Conservation (phyloP, 2,113 vertebrate genomes). For the Amblyopsis rosae region DNA sequence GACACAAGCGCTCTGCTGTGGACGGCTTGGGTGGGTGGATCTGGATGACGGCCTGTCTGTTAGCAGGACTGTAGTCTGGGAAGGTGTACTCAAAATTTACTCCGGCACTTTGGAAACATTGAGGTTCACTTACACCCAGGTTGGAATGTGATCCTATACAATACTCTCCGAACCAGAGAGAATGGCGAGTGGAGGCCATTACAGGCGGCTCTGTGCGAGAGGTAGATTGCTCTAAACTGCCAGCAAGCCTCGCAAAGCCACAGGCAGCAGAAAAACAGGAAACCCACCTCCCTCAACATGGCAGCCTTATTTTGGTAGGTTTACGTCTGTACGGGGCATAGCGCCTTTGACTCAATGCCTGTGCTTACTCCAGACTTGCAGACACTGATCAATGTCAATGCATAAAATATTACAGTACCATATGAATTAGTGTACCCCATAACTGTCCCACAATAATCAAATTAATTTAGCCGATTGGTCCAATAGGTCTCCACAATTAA, state of each 20-base stretch:
- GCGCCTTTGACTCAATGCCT: constrained; percentile 19
- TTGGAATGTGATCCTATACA: too few species aligned
- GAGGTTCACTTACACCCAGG: too few species aligned
- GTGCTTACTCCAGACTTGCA: constrained; percentile 16
- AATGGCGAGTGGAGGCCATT: too few species aligned
- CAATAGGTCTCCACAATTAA: background rate
- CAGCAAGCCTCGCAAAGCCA: background rate
- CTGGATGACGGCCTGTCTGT: background rate
- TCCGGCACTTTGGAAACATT: background rate
- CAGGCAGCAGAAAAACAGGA: constrained; percentile 55
- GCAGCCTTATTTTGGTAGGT: constrained; percentile 32
- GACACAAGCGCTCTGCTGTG: background rate
- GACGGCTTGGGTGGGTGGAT: background rate
- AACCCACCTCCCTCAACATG: constrained; percentile 42
- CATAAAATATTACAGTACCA: background rate
- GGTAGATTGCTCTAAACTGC: background rate
- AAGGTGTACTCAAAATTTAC: background rate
- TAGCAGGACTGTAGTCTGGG: background rate
- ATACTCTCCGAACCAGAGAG: too few species aligned
- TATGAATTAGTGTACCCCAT: background rate
- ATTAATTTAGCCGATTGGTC: background rate
- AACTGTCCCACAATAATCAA: background rate
- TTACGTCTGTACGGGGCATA: constrained; percentile 30
- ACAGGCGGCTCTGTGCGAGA: too few species aligned
- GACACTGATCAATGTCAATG: constrained; percentile 18